Evolutionary conservation across 2,113 vertebrate species (phyloP).

Genomic region (Alethe diademata): DNA sequence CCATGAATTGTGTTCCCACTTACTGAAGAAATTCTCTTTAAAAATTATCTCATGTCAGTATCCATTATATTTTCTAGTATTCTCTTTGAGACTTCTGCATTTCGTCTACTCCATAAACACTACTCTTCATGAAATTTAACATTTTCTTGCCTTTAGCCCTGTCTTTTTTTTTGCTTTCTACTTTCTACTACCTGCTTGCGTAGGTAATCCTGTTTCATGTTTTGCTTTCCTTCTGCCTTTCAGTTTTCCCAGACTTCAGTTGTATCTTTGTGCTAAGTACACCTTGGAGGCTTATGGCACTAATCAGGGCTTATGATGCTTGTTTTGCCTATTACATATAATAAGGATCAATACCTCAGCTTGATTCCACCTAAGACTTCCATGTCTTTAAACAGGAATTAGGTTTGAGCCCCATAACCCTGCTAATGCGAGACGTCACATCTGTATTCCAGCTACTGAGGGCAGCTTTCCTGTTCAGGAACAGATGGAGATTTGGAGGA

Average conservation of each 20-base stretch:
- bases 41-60: background rate
- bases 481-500: background rate
- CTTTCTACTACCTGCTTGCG: background rate
- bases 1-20: background rate
- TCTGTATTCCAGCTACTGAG: conserved; percentile 16
- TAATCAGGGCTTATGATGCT: background rate
- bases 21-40: background rate
- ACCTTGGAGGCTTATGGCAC: background rate
- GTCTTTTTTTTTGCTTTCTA: background rate
- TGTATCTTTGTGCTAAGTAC: background rate
- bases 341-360: conserved; percentile 19
- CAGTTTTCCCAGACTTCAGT: background rate
- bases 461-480: background rate
- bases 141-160: background rate
- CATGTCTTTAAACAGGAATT: conserved; percentile 36
- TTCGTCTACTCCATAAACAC: background rate
- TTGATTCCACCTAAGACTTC: conserved; percentile 27
- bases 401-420: conserved; percentile 26
- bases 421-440: conserved; percentile 23
- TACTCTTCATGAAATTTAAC: background rate
- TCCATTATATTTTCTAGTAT: background rate
- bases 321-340: conserved; percentile 20
- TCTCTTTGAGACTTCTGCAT: background rate
- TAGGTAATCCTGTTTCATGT: background rate
- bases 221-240: background rate